Percentiles rank a stretch among this genome's conserved stretches.
phyloP scores from a whole-genome alignment of 2,797 vertebrate species.

The Dryobates pubescens region DNA sequence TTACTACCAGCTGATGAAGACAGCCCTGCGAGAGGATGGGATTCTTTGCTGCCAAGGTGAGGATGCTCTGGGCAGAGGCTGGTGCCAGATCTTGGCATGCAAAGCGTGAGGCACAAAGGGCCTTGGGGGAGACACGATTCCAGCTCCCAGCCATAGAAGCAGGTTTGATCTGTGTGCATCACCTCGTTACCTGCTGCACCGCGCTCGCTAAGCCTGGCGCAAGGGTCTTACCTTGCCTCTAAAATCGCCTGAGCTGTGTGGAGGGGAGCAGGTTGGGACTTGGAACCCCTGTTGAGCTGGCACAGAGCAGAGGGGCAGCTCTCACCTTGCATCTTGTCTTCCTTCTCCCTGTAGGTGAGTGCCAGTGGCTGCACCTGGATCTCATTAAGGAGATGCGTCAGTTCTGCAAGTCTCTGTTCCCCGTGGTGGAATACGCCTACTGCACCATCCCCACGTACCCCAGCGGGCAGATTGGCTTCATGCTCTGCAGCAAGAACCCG shows the following conservation, averaged over 20 bases:
- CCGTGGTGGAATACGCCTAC: constrained; percentile 94
- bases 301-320: constrained; percentile 32
- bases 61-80: not conserved
- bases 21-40: constrained; percentile 88
- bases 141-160: not conserved
- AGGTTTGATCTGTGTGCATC: not conserved
- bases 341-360: constrained; percentile 84
- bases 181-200: not conserved
- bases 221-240: constrained; percentile 5
- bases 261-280: constrained; percentile 42
- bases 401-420: constrained; percentile 96
- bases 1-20: constrained; percentile 97
- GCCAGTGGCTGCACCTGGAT: constrained; percentile 98
- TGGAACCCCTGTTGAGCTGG: not conserved
- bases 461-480: constrained; percentile 97
- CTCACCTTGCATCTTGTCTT: not conserved
- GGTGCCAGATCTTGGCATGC: not conserved
- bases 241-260: not conserved
- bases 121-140: not conserved
- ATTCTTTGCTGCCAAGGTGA: constrained; percentile 97
- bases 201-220: not conserved
- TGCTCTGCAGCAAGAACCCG: constrained; percentile 97
- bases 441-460: constrained; percentile 97
- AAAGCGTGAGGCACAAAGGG: not conserved
- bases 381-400: constrained; percentile 97